Evolutionary conservation across 2,888 invertebrate genomes (phyloP).

Genomic region (Lacanobia oleracea): DNA sequence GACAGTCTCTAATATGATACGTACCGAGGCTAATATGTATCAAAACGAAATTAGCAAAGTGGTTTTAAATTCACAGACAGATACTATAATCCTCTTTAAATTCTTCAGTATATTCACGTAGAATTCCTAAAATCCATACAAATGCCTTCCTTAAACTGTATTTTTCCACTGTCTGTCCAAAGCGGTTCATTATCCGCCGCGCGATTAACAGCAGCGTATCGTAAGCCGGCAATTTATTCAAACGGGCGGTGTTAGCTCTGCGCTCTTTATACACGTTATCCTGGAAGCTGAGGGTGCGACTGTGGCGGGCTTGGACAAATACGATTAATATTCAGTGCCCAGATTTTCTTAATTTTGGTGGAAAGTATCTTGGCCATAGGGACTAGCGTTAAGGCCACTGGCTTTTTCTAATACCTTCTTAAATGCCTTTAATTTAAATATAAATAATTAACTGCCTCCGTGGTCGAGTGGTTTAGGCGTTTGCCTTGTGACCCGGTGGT

Average conservation of each 20-base stretch:
- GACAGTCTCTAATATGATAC: no score
- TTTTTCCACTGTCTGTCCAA: slow-evolving; percentile 1
- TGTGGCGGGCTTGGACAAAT: neutral
- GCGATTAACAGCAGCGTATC: slow-evolving; percentile 38
- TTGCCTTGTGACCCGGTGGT: no score
- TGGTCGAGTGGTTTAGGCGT: no score
- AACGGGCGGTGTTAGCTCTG: slow-evolving; percentile 16
- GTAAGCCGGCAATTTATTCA: slow-evolving; percentile 55
- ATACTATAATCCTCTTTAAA: neutral
- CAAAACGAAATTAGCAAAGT: neutral
- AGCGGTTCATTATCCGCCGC: slow-evolving; percentile 39
- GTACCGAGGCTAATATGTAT: no score
- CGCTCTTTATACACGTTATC: slow-evolving; percentile 17
- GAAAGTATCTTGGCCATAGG: neutral
- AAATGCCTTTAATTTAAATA: no score
- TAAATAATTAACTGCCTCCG: no score
- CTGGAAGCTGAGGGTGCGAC: slow-evolving; percentile 1
- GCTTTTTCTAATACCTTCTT: neutral
- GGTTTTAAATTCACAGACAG: neutral
- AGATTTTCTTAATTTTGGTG: slow-evolving; percentile 9
- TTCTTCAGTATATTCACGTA: neutral
- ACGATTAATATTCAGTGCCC: neutral
- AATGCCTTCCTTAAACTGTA: slow-evolving; percentile 1
- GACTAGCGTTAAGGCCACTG: neutral
- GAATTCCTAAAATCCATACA: neutral